phyloP scores from a whole-genome alignment of 2,888 invertebrate species.

The Drosophila atripex region DNA sequence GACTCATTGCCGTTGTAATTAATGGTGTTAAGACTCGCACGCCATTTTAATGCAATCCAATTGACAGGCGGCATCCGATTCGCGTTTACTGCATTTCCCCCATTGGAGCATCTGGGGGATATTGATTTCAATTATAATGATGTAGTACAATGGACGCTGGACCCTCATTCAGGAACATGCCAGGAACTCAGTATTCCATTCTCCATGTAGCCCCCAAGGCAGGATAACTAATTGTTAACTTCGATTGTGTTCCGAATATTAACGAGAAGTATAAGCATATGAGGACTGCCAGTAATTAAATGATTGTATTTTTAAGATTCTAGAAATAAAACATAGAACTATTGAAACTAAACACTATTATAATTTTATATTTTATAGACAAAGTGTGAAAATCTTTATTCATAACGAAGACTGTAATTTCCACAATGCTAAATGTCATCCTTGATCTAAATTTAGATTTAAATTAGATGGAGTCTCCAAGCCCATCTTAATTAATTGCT shows the following conservation, averaged over 20 bases:
- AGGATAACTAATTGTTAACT: slow-evolving; percentile 52
- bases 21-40: slow-evolving; percentile 73
- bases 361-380: not conserved
- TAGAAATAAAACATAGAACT: too few relatives aligned
- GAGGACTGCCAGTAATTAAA: not conserved
- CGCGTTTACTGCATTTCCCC: slow-evolving; percentile 44
- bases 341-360: too few relatives aligned
- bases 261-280: slow-evolving; percentile 20
- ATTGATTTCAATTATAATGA: slow-evolving; percentile 80
- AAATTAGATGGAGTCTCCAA: not conserved
- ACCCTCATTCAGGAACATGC: not conserved
- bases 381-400: not conserved
- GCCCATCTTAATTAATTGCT: slow-evolving; percentile 5
- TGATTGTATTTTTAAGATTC: not conserved
- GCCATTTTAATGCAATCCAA: slow-evolving; percentile 67
- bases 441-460: not conserved
- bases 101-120: slow-evolving; percentile 52
- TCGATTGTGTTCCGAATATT: slow-evolving; percentile 51
- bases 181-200: not conserved
- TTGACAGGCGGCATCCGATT: slow-evolving; percentile 67
- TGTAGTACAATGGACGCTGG: slow-evolving; percentile 46
- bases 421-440: not conserved
- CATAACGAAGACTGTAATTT: not conserved
- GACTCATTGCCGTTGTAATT: slow-evolving; percentile 75
- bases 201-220: slow-evolving; percentile 26